These are phyloP conservation scores for Phenganax subtilis DNA, from an alignment of 92 coral and sea anemone genomes.

Conservation along the genomic window DNA sequence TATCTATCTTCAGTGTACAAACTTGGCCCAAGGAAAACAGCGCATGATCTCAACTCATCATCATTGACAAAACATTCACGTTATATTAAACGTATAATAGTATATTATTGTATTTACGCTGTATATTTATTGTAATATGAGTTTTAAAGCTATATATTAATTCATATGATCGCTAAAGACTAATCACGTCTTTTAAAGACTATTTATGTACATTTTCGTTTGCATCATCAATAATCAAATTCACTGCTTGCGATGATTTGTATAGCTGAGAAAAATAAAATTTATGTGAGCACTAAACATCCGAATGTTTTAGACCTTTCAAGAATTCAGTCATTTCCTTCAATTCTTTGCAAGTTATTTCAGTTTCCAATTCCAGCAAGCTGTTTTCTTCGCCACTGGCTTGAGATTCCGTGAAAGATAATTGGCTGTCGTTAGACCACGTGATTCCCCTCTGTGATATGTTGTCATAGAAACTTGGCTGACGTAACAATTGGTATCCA, in stretches of 20 bases:
- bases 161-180: too few relatives aligned
- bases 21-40: too few relatives aligned
- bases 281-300: slow-evolving; percentile 1
- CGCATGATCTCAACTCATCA: too few relatives aligned
- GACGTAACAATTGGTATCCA: slow-evolving; percentile 10
- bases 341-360: slow-evolving; percentile 27
- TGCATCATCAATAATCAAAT: background rate
- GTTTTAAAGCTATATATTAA: background rate
- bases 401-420: background rate
- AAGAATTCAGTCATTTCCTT: slow-evolving; percentile 1
- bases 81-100: background rate
- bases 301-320: slow-evolving; percentile 11
- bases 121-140: background rate
- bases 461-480: slow-evolving; percentile 32
- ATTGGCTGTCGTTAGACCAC: slow-evolving; percentile 14
- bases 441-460: background rate
- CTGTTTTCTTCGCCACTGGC: slow-evolving; percentile 2
- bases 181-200: too few relatives aligned
- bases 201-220: too few relatives aligned
- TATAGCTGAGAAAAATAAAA: background rate
- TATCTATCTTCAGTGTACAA: too few relatives aligned
- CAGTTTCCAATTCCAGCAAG: background rate
- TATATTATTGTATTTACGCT: slow-evolving; percentile 2
- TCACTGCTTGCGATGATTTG: background rate
- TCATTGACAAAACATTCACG: too few relatives aligned